These are phyloP conservation scores for Clytia hemisphaerica DNA, from an alignment of 30 jellyfish, hydroid and myxozoan species.

Conservation along the genomic window DNA sequence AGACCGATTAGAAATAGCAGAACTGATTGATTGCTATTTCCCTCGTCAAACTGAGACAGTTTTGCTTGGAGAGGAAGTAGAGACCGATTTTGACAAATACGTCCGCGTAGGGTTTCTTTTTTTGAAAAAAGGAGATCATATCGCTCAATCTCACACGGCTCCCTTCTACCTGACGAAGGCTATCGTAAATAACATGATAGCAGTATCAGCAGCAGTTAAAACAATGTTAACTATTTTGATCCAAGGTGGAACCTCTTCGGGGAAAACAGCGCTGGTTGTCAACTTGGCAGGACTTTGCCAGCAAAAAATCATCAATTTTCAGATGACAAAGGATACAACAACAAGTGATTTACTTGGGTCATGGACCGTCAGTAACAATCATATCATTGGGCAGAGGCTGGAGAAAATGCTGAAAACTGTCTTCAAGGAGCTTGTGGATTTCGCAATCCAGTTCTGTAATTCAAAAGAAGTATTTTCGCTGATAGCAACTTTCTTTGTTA, in stretches of 20 bases:
- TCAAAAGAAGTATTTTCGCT: too few species aligned
- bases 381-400: background rate
- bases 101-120: slow-evolving; percentile 4
- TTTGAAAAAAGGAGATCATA: slow-evolving; percentile 9
- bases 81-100: background rate
- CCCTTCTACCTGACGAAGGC: slow-evolving; percentile 6
- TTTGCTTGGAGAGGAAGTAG: background rate
- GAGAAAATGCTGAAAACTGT: background rate
- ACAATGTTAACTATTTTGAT: background rate
- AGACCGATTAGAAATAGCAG: background rate
- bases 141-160: too few species aligned
- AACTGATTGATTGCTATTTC: background rate
- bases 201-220: slow-evolving; percentile 1
- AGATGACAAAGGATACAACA: slow-evolving; percentile 5
- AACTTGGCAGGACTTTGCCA: background rate
- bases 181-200: background rate
- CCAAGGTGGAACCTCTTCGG: slow-evolving; percentile 7
- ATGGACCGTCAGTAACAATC: slow-evolving; percentile 4
- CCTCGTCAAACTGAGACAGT: slow-evolving; percentile 1
- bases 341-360: slow-evolving; percentile 12
- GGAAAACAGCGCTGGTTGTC: slow-evolving; percentile 4
- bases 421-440: too few species aligned
- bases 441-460: too few species aligned
- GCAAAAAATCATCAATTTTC: background rate
- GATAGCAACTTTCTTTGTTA: too few species aligned